These are phyloP conservation scores for Dione vanillae DNA, from an alignment of 2,888 invertebrate species.

Conservation along the genomic window DNA sequence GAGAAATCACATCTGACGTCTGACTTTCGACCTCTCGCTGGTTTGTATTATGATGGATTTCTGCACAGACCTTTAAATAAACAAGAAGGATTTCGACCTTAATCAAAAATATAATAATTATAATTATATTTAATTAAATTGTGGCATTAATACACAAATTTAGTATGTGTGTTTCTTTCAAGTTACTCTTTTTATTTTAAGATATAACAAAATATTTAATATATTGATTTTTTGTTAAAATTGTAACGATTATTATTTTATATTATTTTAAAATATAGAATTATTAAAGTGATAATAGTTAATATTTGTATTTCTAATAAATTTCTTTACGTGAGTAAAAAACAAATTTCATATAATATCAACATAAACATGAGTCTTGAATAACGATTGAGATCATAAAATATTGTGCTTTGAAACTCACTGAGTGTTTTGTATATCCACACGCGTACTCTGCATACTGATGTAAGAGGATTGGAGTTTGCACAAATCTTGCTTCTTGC, in stretches of 20 bases:
- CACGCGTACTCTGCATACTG: conserved; percentile 68
- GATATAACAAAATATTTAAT: too few species aligned
- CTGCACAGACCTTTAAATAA: conserved; percentile 64
- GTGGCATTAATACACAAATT: background rate
- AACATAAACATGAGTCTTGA: conserved; percentile 22
- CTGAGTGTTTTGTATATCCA: conserved; percentile 25
- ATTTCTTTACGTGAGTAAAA: conserved; percentile 7
- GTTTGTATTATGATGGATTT: conserved; percentile 78
- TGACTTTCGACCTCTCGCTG: conserved; percentile 73
- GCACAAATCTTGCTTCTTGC: conserved; percentile 52
- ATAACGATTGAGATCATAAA: conserved; percentile 21
- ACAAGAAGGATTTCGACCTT: conserved; percentile 62
- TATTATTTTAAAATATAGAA: too few species aligned
- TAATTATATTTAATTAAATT: conserved; percentile 4
- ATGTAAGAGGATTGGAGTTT: conserved; percentile 80
- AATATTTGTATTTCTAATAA: background rate
- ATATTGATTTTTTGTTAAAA: too few species aligned
- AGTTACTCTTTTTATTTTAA: too few species aligned
- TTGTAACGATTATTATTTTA: too few species aligned
- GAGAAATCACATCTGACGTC: conserved; percentile 53
- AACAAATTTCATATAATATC: conserved; percentile 2
- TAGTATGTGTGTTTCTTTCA: too few species aligned
- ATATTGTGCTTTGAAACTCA: conserved; percentile 21
- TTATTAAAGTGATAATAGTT: too few species aligned
- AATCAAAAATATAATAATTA: conserved; percentile 48